Percentiles rank a stretch among this genome's conserved stretches.
phyloP scores from a whole-genome alignment of 2,888 invertebrate genomes.

The Scelioninae gen. 2 region DNA sequence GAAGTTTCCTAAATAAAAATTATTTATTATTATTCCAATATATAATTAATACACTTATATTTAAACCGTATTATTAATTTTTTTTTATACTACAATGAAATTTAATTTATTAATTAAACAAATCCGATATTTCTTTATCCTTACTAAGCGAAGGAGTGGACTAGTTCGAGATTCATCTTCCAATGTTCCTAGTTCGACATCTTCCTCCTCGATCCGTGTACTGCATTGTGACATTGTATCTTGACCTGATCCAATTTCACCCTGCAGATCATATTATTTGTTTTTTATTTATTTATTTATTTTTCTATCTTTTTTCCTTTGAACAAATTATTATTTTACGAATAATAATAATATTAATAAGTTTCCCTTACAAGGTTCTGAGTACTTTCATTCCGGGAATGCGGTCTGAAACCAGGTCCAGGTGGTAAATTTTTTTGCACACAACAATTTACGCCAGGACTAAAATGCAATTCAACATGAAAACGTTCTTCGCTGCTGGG shows the following conservation, averaged over 20 bases:
- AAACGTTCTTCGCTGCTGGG: constrained; percentile 93
- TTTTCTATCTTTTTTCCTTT: too few species aligned
- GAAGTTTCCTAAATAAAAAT: constrained; percentile 69
- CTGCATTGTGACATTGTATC: constrained; percentile 72
- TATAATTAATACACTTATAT: too few species aligned
- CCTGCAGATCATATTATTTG: constrained; percentile 58
- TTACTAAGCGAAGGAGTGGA: constrained; percentile 64
- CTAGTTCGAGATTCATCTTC: constrained; percentile 69
- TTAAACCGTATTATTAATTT: too few species aligned
- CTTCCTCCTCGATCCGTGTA: constrained; percentile 82
- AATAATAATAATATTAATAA: not conserved
- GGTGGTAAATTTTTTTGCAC: constrained; percentile 95
- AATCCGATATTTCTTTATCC: too few species aligned
- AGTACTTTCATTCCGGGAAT: constrained; percentile 87
- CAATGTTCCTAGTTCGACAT: constrained; percentile 69
- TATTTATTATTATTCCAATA: too few species aligned
- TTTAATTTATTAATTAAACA: too few species aligned
- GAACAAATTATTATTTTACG: too few species aligned
- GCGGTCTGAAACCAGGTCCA: constrained; percentile 94
- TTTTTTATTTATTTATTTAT: too few species aligned
- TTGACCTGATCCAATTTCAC: constrained; percentile 67
- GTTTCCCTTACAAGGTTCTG: constrained; percentile 76
- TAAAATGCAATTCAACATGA: constrained; percentile 99
- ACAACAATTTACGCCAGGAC: constrained; percentile 98
- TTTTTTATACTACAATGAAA: too few species aligned